Percentiles rank a stretch among this genome's conserved stretches.
Evolutionary conservation across 2,888 invertebrate species (phyloP).

Genomic region (Meganola albula): DNA sequence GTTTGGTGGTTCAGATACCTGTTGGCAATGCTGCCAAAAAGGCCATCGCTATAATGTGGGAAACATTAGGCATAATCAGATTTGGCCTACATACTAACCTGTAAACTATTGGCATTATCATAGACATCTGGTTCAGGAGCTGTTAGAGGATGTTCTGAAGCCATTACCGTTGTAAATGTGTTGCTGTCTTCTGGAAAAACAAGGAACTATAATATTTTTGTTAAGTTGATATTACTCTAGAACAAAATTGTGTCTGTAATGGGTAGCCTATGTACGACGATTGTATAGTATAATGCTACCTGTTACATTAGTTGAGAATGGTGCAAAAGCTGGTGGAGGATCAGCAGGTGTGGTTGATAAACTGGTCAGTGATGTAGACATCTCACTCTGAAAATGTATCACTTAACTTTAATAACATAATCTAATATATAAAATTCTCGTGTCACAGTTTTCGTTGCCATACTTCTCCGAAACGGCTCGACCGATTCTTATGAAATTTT

Average conservation of each 20-base stretch:
- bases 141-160: constrained; percentile 83
- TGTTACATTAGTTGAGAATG: constrained; percentile 25
- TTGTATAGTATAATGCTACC: too few species aligned
- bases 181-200: constrained; percentile 39
- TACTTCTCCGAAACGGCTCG: too few species aligned
- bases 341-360: constrained; percentile 46
- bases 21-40: too few species aligned
- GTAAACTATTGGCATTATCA: constrained; percentile 75
- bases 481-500: too few species aligned
- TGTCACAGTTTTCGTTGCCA: too few species aligned
- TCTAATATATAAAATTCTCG: background rate
- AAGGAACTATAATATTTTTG: too few species aligned
- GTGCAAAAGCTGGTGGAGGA: constrained; percentile 35
- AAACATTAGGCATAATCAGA: background rate
- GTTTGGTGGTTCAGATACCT: too few species aligned
- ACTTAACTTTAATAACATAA: background rate
- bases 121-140: constrained; percentile 79
- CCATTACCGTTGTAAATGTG: constrained; percentile 31
- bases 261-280: too few species aligned
- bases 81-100: too few species aligned
- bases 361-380: constrained; percentile 39
- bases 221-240: too few species aligned
- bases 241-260: too few species aligned
- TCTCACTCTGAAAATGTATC: constrained; percentile 54
- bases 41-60: too few species aligned